phyloP scores from a whole-genome alignment of 2,797 vertebrate genomes.

The Eidolon dupreanum region DNA sequence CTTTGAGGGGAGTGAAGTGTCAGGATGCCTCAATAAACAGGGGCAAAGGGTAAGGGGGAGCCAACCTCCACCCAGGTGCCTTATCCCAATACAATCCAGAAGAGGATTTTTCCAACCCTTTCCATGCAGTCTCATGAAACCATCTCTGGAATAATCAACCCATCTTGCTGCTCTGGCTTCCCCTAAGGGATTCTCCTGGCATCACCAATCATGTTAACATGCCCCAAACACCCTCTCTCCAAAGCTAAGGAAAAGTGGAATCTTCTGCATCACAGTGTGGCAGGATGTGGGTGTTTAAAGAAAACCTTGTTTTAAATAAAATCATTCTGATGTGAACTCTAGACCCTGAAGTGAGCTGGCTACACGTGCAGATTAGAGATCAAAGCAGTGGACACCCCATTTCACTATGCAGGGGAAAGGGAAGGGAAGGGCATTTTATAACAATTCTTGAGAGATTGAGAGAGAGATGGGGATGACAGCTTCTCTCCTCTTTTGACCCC shows the following conservation, averaged over 20 bases:
- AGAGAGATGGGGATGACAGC: background rate
- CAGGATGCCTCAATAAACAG: background rate
- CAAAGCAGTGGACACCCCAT: background rate
- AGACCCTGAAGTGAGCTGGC: background rate
- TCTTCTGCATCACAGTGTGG: background rate
- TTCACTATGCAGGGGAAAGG: background rate
- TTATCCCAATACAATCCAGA: background rate
- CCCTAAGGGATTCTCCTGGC: background rate
- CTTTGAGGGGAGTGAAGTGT: background rate
- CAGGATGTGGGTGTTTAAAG: background rate
- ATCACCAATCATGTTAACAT: background rate
- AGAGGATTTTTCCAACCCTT: background rate
- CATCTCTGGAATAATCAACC: background rate
- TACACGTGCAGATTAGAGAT: background rate
- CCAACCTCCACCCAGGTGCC: background rate
- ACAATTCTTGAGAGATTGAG: background rate
- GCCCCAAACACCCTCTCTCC: background rate
- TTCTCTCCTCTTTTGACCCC: background rate
- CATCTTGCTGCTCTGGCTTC: background rate
- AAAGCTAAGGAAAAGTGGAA: background rate
- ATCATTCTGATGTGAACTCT: background rate
- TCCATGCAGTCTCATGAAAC: background rate
- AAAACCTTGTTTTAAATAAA: background rate
- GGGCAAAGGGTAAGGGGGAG: no score
- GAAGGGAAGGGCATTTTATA: background rate